These are phyloP conservation scores for Meteorus cinctellus DNA, from an alignment of 2,888 invertebrate genomes.

Conservation along the genomic window DNA sequence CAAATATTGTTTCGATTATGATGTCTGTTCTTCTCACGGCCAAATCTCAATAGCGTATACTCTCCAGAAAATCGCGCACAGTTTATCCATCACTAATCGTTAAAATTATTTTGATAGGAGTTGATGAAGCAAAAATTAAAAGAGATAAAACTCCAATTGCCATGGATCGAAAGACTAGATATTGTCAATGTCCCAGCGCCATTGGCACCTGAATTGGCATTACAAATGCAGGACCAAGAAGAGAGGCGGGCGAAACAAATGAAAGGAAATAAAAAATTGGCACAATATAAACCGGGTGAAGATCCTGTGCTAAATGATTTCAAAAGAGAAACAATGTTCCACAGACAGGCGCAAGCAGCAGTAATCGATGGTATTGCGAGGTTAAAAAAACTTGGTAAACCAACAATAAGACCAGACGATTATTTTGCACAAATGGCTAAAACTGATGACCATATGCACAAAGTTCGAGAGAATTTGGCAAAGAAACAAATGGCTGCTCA, in stretches of 20 bases:
- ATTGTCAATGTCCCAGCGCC: slow-evolving; percentile 85
- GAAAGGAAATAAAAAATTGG: slow-evolving; percentile 82
- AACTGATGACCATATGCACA: slow-evolving; percentile 97
- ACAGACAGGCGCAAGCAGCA: slow-evolving; percentile 90
- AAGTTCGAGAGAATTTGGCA: slow-evolving; percentile 87
- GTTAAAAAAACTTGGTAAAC: slow-evolving; percentile 83
- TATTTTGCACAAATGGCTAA: slow-evolving; percentile 99
- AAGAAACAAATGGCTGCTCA: slow-evolving; percentile 90
- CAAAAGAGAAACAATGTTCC: slow-evolving; percentile 90
- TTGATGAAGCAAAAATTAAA: slow-evolving; percentile 82
- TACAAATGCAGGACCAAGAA: slow-evolving; percentile 85
- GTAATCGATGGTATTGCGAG: slow-evolving; percentile 86
- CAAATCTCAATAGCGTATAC: too few species aligned
- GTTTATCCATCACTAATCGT: neutral
- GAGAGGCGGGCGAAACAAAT: slow-evolving; percentile 79
- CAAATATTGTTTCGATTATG: too few species aligned
- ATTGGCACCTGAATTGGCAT: slow-evolving; percentile 87
- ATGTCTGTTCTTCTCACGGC: too few species aligned
- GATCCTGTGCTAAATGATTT: slow-evolving; percentile 93
- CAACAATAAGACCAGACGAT: slow-evolving; percentile 92
- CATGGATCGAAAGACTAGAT: slow-evolving; percentile 92
- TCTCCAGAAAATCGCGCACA: too few species aligned
- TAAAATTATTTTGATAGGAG: slow-evolving; percentile 58
- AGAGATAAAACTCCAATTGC: slow-evolving; percentile 82
- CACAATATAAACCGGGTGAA: slow-evolving; percentile 78